Evolutionary conservation across 1,140 invertebrate genomes (phyloP), one percentile per base, ranked within the genome.

Genomic region (Aphelenchoides besseyi): DNA sequence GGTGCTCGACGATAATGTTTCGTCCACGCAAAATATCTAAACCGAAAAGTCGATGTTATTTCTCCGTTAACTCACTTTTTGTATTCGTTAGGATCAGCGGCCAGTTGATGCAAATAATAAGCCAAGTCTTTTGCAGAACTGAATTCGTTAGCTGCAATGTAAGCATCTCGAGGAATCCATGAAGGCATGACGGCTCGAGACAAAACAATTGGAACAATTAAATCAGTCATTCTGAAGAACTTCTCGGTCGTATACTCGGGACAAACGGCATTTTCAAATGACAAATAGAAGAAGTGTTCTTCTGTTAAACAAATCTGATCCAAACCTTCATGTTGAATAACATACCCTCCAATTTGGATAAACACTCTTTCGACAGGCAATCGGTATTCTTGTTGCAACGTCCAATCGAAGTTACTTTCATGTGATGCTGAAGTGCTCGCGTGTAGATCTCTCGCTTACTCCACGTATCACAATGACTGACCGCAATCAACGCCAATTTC

Each of bases 271-370:
- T 91, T 91, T 85, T 91, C 90, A 73, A 91, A 89, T 0, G 90
- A 87, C 35, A 91, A 81, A 77, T 91, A 91, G 79, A 91, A 91
- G 72, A 90, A 87, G 79, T 91, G 68, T 23, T 54, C 5, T 30
- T 16, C 68, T 69, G 1, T 33, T 28, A 59, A 59, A 59, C 12
- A 59, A 23, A 8, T 29, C 12, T 59, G 18, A 33, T 29, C 5
- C n/a, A 41, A 41, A 41, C 37, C n/a, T 41, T 8, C 37, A 8
- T 41, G n/a, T 5, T n/a, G n/a, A 59, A 33, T 59, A 59, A 5
- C 23, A 5, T 8, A 59, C 55, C 5, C 32, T 8, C 5, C 55
- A 59, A 8, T 59, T 33, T 28, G 5, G 55, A 28, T 23, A 48
- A 48, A 23, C 41, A 48, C 41, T 48, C 41, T 48, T 48, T 48